phyloP scores from a whole-genome alignment of 2,888 invertebrate species.

The Ommatoiulus sabulosus region DNA sequence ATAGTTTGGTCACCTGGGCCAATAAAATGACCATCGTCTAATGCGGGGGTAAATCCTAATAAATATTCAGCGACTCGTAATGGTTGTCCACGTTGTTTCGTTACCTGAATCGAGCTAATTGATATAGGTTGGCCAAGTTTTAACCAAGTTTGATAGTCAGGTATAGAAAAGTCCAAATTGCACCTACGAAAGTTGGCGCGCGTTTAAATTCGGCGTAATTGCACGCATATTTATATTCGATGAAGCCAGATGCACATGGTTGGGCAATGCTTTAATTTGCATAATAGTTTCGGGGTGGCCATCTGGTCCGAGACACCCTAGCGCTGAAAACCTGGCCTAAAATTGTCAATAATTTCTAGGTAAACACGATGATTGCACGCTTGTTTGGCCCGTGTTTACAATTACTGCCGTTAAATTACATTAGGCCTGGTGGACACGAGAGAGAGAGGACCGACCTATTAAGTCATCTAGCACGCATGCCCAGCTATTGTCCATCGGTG shows the following conservation, averaged over 20 bases:
- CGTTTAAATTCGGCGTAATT: conserved; percentile 9
- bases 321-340: conserved; percentile 33
- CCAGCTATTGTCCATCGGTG: not conserved
- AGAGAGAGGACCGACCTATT: conserved; percentile 38
- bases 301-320: conserved; percentile 15
- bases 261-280: conserved; percentile 45
- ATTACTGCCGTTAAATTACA: conserved; percentile 51
- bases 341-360: conserved; percentile 52
- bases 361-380: conserved; percentile 51
- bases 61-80: not conserved
- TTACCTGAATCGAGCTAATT: not conserved
- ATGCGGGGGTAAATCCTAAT: not conserved
- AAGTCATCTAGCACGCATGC: conserved; percentile 51
- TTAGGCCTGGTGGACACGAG: conserved; percentile 47
- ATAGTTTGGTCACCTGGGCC: not conserved
- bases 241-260: conserved; percentile 41
- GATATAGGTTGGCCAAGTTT: too few species aligned
- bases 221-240: conserved; percentile 21
- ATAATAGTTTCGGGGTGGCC: conserved; percentile 41
- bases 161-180: not conserved
- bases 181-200: not conserved
- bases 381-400: conserved; percentile 52
- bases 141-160: not conserved
- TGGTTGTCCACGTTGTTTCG: not conserved
- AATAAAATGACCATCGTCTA: not conserved